Conservation (phyloP, 2,113 vertebrate species). For the Passer domesticus region DNA sequence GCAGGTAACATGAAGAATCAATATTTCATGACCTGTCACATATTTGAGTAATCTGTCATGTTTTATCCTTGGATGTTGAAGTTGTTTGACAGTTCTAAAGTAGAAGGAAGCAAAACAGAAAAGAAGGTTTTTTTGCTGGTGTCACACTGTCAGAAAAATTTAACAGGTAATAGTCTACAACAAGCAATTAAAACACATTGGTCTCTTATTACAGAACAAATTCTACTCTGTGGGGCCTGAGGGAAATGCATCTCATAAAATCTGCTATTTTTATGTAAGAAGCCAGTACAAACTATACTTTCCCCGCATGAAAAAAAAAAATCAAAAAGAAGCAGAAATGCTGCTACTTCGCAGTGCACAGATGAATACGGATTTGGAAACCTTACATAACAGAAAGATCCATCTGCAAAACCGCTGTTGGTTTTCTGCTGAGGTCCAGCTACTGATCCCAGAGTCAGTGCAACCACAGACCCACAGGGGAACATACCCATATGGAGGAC, state of each 20-base stretch:
- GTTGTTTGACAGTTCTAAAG: slow-evolving; percentile 10
- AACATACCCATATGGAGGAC: not conserved
- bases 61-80: not conserved
- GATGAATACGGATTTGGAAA: not conserved
- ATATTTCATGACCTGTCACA: slow-evolving; percentile 46
- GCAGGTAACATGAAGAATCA: slow-evolving; percentile 15
- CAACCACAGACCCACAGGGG: not conserved
- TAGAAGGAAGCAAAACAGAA: slow-evolving; percentile 20
- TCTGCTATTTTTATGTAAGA: slow-evolving; percentile 1
- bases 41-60: slow-evolving; percentile 29
- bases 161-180: slow-evolving; percentile 15
- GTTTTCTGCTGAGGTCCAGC: not conserved
- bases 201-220: slow-evolving; percentile 17
- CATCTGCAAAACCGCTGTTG: not conserved
- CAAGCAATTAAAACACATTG: slow-evolving; percentile 44
- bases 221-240: not conserved
- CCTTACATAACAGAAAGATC: slow-evolving; percentile 7
- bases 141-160: slow-evolving; percentile 18
- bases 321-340: not conserved
- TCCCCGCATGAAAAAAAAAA: not conserved
- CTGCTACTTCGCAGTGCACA: not conserved
- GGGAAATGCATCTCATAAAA: slow-evolving; percentile 9
- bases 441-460: not conserved
- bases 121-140: not conserved
- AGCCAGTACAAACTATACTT: not conserved